phyloP scores from a whole-genome alignment of 1,140 invertebrate genomes.

The Phthorimaea operculella region DNA sequence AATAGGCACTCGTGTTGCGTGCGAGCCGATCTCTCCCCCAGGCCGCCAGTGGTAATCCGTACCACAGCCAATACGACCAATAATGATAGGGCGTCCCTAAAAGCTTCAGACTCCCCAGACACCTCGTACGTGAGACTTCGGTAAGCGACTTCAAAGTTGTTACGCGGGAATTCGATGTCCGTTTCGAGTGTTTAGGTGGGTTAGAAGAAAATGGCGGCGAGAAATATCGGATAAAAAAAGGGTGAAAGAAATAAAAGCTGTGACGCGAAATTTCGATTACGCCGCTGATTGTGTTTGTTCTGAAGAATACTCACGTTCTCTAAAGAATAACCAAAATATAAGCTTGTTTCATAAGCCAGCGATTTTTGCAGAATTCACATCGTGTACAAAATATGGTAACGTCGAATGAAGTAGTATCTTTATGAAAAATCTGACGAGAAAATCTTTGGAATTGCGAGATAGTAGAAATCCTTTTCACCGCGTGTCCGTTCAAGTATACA shows the following conservation, averaged over 20 bases:
- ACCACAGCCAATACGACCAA: neutral
- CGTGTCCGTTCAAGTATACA: constrained; percentile 9
- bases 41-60: neutral
- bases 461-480: neutral
- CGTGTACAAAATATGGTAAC: neutral
- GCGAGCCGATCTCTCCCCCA: neutral
- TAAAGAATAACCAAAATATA: neutral
- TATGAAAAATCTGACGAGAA: neutral
- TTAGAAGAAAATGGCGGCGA: neutral
- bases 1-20: constrained; percentile 9
- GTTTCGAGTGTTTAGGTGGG: neutral
- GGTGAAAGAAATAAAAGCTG: neutral
- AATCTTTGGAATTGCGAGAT: neutral
- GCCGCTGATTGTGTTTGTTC: neutral
- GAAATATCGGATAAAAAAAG: too few relatives aligned
- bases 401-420: neutral
- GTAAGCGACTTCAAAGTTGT: neutral
- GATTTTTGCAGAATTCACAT: neutral
- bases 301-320: neutral
- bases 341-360: neutral
- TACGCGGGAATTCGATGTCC: neutral
- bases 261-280: neutral
- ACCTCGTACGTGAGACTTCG: neutral
- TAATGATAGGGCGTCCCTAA: too few relatives aligned
- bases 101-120: neutral